Evolutionary conservation across 2,888 invertebrate species (phyloP).

Genomic region (Tachystola acroxantha): DNA sequence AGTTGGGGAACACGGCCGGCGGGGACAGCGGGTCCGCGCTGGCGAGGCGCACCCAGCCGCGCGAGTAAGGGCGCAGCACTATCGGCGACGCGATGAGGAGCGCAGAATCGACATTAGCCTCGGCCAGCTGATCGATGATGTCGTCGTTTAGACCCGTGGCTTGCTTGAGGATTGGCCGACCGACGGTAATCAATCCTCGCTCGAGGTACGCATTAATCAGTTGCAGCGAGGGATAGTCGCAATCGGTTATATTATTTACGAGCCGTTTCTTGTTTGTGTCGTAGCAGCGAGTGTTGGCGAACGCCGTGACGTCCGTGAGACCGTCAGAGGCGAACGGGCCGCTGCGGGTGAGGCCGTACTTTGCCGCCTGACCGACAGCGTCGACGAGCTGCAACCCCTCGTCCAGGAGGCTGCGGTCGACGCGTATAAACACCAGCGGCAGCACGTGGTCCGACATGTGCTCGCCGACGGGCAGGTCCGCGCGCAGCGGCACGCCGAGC

Average conservation of each 20-base stretch:
- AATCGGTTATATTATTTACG: slow-evolving; percentile 25
- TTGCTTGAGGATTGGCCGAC: slow-evolving; percentile 17
- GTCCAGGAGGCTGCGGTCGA: slow-evolving; percentile 20
- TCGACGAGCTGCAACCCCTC: slow-evolving; percentile 7
- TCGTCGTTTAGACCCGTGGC: slow-evolving; percentile 21
- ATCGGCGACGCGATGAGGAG: slow-evolving; percentile 34
- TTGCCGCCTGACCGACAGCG: background rate
- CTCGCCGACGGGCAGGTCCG: slow-evolving; percentile 44
- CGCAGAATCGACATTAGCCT: slow-evolving; percentile 27
- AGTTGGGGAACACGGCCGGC: slow-evolving; percentile 45
- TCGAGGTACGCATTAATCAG: slow-evolving; percentile 36
- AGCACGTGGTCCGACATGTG: slow-evolving; percentile 45
- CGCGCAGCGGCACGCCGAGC: slow-evolving; percentile 31
- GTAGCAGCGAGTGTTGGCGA: slow-evolving; percentile 46
- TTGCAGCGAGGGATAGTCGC: slow-evolving; percentile 42
- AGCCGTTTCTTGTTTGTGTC: slow-evolving; percentile 25
- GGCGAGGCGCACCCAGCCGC: slow-evolving; percentile 37
- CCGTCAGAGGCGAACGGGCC: slow-evolving; percentile 45
- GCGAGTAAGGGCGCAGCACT: slow-evolving; percentile 37
- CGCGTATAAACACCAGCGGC: slow-evolving; percentile 29
- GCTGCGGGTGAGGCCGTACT: slow-evolving; percentile 19
- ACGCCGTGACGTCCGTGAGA: slow-evolving; percentile 37
- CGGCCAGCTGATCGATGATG: slow-evolving; percentile 28
- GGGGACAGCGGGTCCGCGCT: slow-evolving; percentile 26
- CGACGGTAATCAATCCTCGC: slow-evolving; percentile 20